Base-by-base conservation (phyloP, 2,797 vertebrate species). In the Heliangelus exortis region DNA sequence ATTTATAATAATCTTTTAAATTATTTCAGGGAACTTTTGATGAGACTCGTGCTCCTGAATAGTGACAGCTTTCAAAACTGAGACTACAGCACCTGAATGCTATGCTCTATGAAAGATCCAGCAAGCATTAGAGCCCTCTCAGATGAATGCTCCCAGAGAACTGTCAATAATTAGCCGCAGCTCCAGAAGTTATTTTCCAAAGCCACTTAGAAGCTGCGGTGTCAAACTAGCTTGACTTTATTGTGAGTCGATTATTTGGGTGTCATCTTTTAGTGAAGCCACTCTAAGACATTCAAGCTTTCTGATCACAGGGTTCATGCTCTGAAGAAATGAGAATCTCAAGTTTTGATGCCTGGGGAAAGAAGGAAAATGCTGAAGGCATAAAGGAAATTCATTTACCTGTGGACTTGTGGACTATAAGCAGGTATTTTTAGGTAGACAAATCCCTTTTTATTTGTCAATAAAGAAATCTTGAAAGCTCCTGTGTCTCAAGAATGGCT, bases 181-280 rank as follows among this genome's bases (percentile, higher is more conserved):
- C 63, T 95, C 87, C 91, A 41, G 48, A 88, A 87, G 29, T 84
- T 69, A 62, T 86, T 95, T 89, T 84, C 84, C 31, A 72, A 79
- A 78, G 34, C 62, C 50, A 48, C 84, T 87, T 80, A 80, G 43
- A 85, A 93, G 43, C 7, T 87, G 25, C n/a, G 77, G 45, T 81
- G 79, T 78, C 79, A 81, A 84, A 68, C 17, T 48, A 80, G 72
- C 45, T 75, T 78, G 43, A 73, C 84, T 86, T 92, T 86, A 78
- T 66, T 81, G n/a, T 26, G 6, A 86, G 58, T 25, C 48, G 19
- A 79, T 88, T 86, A 65, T 88, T 91, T 84, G 51, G 22, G n/a
- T 81, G 73, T 81, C 15, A 1, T 53, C 34, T 68, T 90, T 81
- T 48, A 81, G 41, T 18, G 39, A 88, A 91, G 62, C 63, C 34